Percentiles rank a stretch among this genome's conserved stretches.
These are phyloP conservation scores for Osmerus eperlanus DNA, from an alignment of 2,113 vertebrate species.

Conservation along the genomic window DNA sequence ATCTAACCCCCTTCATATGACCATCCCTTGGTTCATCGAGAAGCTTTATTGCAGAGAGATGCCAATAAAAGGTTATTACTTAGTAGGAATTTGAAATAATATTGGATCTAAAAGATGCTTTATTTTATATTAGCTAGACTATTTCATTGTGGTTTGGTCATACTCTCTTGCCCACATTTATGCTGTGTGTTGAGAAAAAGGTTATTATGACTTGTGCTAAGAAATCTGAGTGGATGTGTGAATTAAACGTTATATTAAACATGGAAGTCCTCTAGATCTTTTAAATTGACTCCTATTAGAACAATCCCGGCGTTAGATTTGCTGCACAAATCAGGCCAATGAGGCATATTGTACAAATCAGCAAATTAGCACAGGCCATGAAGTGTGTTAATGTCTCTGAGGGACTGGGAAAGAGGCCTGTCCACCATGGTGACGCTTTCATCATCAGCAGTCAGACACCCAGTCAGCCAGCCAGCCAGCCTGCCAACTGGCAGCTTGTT, in stretches of 20 bases:
- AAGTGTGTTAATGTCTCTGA: slow-evolving; percentile 77
- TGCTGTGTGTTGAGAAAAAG: slow-evolving; percentile 57
- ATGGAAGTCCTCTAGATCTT: slow-evolving; percentile 65
- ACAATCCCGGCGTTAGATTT: slow-evolving; percentile 73
- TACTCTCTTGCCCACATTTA: slow-evolving; percentile 54
- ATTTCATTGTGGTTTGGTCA: slow-evolving; percentile 47
- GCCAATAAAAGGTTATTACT: slow-evolving; percentile 54
- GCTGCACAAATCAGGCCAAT: slow-evolving; percentile 76
- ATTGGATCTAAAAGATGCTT: slow-evolving; percentile 57
- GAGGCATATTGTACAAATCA: slow-evolving; percentile 80
- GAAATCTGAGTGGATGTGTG: slow-evolving; percentile 62
- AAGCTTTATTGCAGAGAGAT: slow-evolving; percentile 51
- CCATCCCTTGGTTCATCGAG: slow-evolving; percentile 32
- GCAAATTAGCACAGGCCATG: slow-evolving; percentile 78
- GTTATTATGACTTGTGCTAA: slow-evolving; percentile 70
- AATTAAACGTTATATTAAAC: slow-evolving; percentile 72
- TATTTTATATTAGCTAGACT: slow-evolving; percentile 47
- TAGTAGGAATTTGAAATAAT: slow-evolving; percentile 49
- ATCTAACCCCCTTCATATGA: slow-evolving; percentile 18
- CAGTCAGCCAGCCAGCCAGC: no score
- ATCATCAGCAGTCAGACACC: slow-evolving; percentile 64
- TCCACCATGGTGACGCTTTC: slow-evolving; percentile 72
- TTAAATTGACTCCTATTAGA: slow-evolving; percentile 73
- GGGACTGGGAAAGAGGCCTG: slow-evolving; percentile 72
- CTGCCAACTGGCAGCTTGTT: no score